Evolutionary conservation across 2,113 vertebrate species (phyloP).

Genomic region (Cololabis saira): DNA sequence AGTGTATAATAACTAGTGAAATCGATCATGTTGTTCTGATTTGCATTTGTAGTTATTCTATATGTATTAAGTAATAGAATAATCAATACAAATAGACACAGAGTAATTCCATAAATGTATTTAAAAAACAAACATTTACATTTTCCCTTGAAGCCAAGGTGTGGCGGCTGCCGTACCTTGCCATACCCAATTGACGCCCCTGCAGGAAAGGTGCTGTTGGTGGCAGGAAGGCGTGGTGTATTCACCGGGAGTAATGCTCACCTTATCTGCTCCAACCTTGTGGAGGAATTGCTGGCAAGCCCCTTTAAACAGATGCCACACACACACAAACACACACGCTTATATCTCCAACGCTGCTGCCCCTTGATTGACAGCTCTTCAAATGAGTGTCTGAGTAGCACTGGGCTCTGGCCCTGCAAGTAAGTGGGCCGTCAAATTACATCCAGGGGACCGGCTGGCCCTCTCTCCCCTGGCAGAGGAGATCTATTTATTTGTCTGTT

Average conservation of each 20-base stretch:
- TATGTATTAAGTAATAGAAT: no score
- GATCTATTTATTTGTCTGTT: constrained; percentile 89
- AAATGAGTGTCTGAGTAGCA: constrained; percentile 92
- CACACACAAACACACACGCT: constrained; percentile 48
- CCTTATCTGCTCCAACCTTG: constrained; percentile 82
- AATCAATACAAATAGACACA: no score
- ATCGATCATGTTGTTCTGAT: no score
- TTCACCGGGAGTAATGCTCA: constrained; percentile 74
- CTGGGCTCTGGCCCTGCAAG: constrained; percentile 88
- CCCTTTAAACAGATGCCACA: constrained; percentile 31
- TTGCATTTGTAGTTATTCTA: no score
- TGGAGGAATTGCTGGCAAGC: constrained; percentile 70
- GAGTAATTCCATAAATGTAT: no score
- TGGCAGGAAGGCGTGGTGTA: constrained; percentile 70
- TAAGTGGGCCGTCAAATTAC: constrained; percentile 97
- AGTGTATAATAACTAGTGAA: no score
- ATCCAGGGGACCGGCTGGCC: constrained; percentile 86
- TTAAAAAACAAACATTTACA: no score
- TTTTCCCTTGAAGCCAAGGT: no score
- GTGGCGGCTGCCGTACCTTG: no score
- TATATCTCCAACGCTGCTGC: constrained; percentile 61
- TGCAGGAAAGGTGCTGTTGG: constrained; percentile 8
- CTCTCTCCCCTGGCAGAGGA: constrained; percentile 83
- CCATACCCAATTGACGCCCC: no score
- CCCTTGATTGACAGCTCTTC: constrained; percentile 91